Evolutionary conservation across 2,888 invertebrate genomes (phyloP), one percentile per base, ranked within the genome.

Genomic region (Rhagophthalmus giganteus): DNA sequence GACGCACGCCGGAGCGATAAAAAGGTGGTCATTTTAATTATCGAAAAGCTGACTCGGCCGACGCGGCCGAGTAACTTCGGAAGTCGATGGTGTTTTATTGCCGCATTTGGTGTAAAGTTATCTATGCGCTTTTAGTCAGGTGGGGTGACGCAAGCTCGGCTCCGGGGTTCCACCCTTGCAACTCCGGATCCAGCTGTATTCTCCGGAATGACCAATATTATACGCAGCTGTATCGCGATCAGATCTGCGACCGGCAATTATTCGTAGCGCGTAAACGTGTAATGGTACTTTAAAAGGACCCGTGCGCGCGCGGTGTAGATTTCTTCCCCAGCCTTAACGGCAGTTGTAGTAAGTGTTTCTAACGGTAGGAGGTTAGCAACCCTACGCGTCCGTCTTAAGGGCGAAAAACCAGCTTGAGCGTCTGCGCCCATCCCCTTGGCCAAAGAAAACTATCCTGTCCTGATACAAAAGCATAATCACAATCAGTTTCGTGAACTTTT

Each of bases 361-460:
- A 59, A 59, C 59, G 59, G 59, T 48, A 59, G 57, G 59, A 58
- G 59, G 58, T 59, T 51, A 55, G 49, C 51, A 55, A 56, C 57
- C 59, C 58, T 41, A 39, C 33, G 35, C 45, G 49, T 56, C 58
- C 45, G 49, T 56, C 58, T 58, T 54, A 52, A 57, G 54, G 59
- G 55, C 51, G 57, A 52, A 52, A 58, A 63, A 61, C 61, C 60
- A 61, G 61, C 61, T 62, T 59, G 56, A 58, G 53, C 59, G 59
- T 58, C 59, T 58, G 58, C 58, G 47, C 37, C 55, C 55, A 57
- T 53, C 47, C 53, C 55, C 46, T 32, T 32, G 39, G 32, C 49
- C 39, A 58, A 57, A 59, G 62, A 62, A 62, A 58, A 58, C 61
- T 59, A 61, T 60, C 58, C 60, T 57, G 60, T 57, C 57, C 57